These are phyloP conservation scores for Malthinus seriepunctatus DNA, from an alignment of 2,888 invertebrate species.

Conservation along the genomic window DNA sequence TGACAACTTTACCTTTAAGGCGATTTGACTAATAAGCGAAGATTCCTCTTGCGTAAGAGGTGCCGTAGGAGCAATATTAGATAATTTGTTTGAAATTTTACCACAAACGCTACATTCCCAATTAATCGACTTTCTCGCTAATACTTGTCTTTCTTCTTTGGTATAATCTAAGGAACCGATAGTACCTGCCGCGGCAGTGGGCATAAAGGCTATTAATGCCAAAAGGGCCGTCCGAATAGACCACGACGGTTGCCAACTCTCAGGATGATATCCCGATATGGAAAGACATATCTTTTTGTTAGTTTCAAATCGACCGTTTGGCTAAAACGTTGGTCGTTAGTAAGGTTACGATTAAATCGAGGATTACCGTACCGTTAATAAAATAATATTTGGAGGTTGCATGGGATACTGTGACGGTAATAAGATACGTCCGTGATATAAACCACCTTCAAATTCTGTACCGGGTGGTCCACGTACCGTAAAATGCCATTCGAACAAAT, in stretches of 20 bases:
- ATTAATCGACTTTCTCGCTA: slow-evolving; percentile 73
- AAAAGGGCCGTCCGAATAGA: slow-evolving; percentile 90
- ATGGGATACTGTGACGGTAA: slow-evolving; percentile 94
- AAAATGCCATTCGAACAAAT: slow-evolving; percentile 97
- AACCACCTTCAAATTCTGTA: slow-evolving; percentile 87
- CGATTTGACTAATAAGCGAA: slow-evolving; percentile 58
- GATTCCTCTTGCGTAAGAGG: slow-evolving; percentile 60
- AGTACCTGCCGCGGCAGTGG: slow-evolving; percentile 85
- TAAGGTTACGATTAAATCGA: background rate
- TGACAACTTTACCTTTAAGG: slow-evolving; percentile 54
- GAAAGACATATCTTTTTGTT: slow-evolving; percentile 95
- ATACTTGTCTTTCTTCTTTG: slow-evolving; percentile 75
- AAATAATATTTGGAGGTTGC: slow-evolving; percentile 94
- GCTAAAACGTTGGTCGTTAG: slow-evolving; percentile 57
- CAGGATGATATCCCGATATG: slow-evolving; percentile 96
- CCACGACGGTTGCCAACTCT: slow-evolving; percentile 98
- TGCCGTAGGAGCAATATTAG: slow-evolving; percentile 43
- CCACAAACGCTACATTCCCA: slow-evolving; percentile 71
- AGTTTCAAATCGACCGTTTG: slow-evolving; percentile 91
- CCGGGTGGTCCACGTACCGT: slow-evolving; percentile 88
- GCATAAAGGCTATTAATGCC: slow-evolving; percentile 94
- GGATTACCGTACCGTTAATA: slow-evolving; percentile 72
- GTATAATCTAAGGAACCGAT: slow-evolving; percentile 90
- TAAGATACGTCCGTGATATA: slow-evolving; percentile 90
- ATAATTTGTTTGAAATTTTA: slow-evolving; percentile 58